Evolutionary conservation across 2,888 invertebrate species (phyloP), one percentile per base, ranked within the genome.

Genomic region (Drosophila rellima): DNA sequence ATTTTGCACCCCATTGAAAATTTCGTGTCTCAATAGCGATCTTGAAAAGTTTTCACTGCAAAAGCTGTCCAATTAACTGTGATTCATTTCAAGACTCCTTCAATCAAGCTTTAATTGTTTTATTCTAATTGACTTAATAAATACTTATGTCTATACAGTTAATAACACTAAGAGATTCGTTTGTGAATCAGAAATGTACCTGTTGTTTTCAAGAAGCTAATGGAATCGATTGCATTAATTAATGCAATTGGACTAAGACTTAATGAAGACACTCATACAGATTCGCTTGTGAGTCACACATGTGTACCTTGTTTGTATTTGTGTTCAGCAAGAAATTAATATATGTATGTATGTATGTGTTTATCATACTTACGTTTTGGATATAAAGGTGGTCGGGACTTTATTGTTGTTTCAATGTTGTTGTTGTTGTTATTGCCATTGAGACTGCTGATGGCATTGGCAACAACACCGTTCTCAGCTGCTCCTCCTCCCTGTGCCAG

Each of bases 291-390:
- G 47, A 35, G 15, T 35, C 17, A 57, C 47, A 57, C 47, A 29
- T 8, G 20, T 20, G 40, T 13, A 42, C 18, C 6, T n/a, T 13
- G 18, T 20, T 20, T 20, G 17, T 20, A n/a, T 20, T 67, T 35
- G 18, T 20, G 20, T 20, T 42, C 13, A 2, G 3, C n/a, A 35
- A 10, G 18, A 50, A 50, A 50, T 50, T 3, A 40, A 35, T 33
- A n/a, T 3, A 13, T n/a, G n/a, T n/a, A n/a, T n/a, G n/a, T n/a
- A n/a, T n/a, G n/a, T n/a, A n/a, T n/a, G 17, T 11, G 20, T n/a
- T 47, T 39, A 18, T 39, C 2, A n/a, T 57, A 88, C 88, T 88
- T 74, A 88, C 88, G 91, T 79, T 88, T 88, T 17, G 91, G 91
- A 69, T 79, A 90, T 55, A 89, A 57, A 42, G 90, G 70, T 44